These are phyloP conservation scores for Gallinago jamesoni DNA, from an alignment of 2,113 vertebrate genomes.

Conservation along the genomic window DNA sequence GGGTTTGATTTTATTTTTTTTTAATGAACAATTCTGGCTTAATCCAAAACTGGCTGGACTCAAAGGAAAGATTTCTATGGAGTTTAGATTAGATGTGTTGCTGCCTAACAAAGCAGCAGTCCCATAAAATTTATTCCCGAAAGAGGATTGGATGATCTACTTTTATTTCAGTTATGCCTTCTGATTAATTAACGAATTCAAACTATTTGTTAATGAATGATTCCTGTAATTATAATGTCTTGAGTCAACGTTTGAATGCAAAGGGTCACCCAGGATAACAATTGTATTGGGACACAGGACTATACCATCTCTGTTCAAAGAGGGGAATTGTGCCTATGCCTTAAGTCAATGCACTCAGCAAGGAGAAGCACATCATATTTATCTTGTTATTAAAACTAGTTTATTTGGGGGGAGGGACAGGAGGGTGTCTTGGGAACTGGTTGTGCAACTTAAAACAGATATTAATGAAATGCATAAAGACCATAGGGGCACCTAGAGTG, in stretches of 20 bases:
- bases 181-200: not conserved
- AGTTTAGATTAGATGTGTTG: not conserved
- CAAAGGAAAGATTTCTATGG: not conserved
- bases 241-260: slow-evolving; percentile 62
- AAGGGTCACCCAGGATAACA: slow-evolving; percentile 86
- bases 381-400: slow-evolving; percentile 73
- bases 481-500: slow-evolving; percentile 17
- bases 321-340: slow-evolving; percentile 95
- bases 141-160: not conserved
- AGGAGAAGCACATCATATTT: slow-evolving; percentile 96
- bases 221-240: slow-evolving; percentile 50
- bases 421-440: slow-evolving; percentile 40
- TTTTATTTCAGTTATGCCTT: not conserved
- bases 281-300: slow-evolving; percentile 85
- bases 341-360: slow-evolving; percentile 97
- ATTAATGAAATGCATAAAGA: slow-evolving; percentile 19
- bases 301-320: slow-evolving; percentile 91
- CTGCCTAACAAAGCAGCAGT: slow-evolving; percentile 2
- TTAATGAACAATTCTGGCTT: not conserved
- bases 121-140: not conserved
- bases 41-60: not conserved
- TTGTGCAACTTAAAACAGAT: slow-evolving; percentile 29
- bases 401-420: slow-evolving; percentile 65
- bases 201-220: slow-evolving; percentile 47
- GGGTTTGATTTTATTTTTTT: not conserved